Evolutionary conservation across 2,888 invertebrate genomes (phyloP), one percentile per base, ranked within the genome.

Genomic region (Isotomurus palustris): DNA sequence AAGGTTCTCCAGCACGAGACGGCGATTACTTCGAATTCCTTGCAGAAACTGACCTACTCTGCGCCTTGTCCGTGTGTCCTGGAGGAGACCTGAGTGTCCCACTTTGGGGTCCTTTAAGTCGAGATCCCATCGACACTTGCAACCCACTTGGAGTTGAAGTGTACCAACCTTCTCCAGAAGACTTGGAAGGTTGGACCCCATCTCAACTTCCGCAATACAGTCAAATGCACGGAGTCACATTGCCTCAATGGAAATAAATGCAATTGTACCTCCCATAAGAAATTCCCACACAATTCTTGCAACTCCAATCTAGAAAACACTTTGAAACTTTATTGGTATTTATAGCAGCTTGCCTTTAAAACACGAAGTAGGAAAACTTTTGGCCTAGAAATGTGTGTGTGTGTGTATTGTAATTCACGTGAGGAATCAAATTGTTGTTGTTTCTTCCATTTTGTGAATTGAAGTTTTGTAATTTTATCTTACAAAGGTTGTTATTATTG

Each of bases 21-120:
- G 79, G 78, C 8, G 79, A 79, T 58, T 78, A 74, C 56, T 76
- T 79, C 60, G 79, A 79, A 70, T 78, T 79, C 59, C 75, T 79
- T 47, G 79, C 79, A 17, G 79, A 79, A 53, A 79, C 79, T 74
- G 76, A 79, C 73, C 68, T 79, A 19, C 69, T 78, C 56, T 76
- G 78, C 14, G 79, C 76, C 21, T 66, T 79, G 2, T 75, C 77
- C 48, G 72, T 76, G 8, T 79, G 79, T 60, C 79, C 78, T 1
- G 78, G 78, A 38, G 73, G 73, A 21, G 68, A 68, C 44, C 52
- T 66, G 27, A 60, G 60, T 29, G 55, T 64, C 14, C 68, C 68
- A 1, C 53, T 68, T 2, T 68, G 68, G 68, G 68, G 66, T 21
- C 57, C 56, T n/a, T 43, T 54, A 10, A 53, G 59, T 8, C 55